These are phyloP conservation scores for Steinernema feltiae DNA, from an alignment of 1,140 invertebrate genomes.

Conservation along the genomic window DNA sequence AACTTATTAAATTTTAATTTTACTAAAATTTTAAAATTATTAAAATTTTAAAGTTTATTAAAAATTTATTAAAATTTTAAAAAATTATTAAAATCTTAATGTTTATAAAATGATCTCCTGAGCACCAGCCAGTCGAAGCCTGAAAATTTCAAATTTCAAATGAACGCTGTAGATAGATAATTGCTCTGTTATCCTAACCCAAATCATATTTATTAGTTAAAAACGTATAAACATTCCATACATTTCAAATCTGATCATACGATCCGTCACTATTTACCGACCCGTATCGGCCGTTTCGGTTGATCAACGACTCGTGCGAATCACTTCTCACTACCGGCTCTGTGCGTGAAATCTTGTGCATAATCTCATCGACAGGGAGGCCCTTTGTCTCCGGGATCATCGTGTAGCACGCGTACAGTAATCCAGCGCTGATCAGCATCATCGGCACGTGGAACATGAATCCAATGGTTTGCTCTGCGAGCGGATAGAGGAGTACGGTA, in stretches of 20 bases:
- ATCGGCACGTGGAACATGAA: background rate
- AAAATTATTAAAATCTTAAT: background rate
- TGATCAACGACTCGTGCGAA: background rate
- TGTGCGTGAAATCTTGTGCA: background rate
- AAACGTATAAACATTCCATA: background rate
- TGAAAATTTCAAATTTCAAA: background rate
- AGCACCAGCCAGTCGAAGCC: background rate
- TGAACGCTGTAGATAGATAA: background rate
- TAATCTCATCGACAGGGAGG: background rate
- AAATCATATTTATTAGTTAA: background rate
- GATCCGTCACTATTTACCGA: background rate
- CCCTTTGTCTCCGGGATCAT: background rate
- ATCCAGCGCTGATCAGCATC: background rate
- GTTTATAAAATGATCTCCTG: background rate
- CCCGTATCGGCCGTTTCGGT: background rate
- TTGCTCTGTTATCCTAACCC: background rate
- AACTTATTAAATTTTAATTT: too few relatives aligned
- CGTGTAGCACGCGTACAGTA: background rate
- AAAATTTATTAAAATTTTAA: background rate
- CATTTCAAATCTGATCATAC: constrained; percentile 2
- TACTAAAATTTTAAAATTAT: background rate
- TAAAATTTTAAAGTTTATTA: background rate
- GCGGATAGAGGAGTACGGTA: background rate
- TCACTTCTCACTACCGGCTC: background rate
- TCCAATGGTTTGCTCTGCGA: background rate